phyloP scores from a whole-genome alignment of 1,140 invertebrate species.

The Bradynema listronoti region DNA sequence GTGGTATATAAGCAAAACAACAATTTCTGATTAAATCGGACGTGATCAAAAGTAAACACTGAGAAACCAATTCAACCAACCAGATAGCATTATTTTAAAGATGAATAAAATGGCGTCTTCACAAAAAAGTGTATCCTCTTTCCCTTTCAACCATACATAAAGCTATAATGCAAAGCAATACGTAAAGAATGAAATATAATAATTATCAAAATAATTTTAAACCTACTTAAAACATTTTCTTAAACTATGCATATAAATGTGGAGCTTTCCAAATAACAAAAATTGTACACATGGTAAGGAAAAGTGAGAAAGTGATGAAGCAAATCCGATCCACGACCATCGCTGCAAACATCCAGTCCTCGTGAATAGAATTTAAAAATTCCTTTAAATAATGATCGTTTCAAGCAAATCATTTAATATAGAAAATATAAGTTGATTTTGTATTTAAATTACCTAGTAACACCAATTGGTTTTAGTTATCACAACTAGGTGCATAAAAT shows the following conservation, averaged over 20 bases:
- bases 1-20: too few relatives aligned
- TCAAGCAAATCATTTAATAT: constrained; percentile 1
- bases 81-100: too few relatives aligned
- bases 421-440: too few relatives aligned
- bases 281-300: constrained; percentile 92
- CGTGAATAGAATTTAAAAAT: constrained; percentile 47
- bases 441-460: too few relatives aligned
- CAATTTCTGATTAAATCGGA: too few relatives aligned
- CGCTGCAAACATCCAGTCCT: constrained; percentile 98
- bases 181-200: background rate
- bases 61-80: too few relatives aligned
- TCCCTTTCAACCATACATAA: too few relatives aligned
- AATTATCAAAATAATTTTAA: background rate
- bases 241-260: constrained; percentile 78
- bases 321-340: constrained; percentile 76
- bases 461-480: too few relatives aligned
- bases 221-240: background rate
- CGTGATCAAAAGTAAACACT: too few relatives aligned
- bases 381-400: constrained; percentile 34
- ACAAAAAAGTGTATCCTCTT: too few relatives aligned
- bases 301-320: constrained; percentile 95
- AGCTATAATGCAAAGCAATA: background rate
- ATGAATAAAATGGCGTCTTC: too few relatives aligned
- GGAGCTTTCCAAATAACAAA: constrained; percentile 90
- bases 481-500: too few relatives aligned